Conservation (phyloP, 2,113 vertebrate species). For the Ia io region DNA sequence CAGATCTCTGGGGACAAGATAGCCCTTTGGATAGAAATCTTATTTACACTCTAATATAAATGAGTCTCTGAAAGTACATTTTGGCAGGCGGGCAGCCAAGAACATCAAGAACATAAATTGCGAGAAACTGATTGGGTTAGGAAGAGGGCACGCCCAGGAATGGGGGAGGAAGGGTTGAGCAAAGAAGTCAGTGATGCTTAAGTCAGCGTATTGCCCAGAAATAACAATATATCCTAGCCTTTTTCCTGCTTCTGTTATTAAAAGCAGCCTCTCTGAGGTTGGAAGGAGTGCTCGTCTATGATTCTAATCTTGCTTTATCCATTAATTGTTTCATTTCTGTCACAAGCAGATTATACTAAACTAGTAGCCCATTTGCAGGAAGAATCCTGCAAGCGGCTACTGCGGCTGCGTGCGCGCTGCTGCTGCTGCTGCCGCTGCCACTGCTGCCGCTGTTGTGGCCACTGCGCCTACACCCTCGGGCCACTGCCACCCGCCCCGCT, state of each 20-base stretch:
- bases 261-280: background rate
- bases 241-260: background rate
- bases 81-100: background rate
- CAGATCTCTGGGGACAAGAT: background rate
- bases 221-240: background rate
- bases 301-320: background rate
- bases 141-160: background rate
- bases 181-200: background rate
- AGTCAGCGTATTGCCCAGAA: background rate
- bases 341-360: background rate
- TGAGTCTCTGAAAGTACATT: background rate
- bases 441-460: no score
- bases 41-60: constrained; percentile 27
- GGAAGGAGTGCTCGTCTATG: background rate
- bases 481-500: no score
- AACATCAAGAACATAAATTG: background rate
- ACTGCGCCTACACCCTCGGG: no score
- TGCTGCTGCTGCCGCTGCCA: no score
- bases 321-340: background rate
- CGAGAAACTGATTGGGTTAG: background rate
- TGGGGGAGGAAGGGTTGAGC: background rate
- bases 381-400: no score
- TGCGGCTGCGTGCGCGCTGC: no score
- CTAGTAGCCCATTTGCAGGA: no score
- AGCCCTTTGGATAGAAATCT: background rate